Percentiles rank a stretch among this genome's conserved stretches.
phyloP scores from a whole-genome alignment of 1,140 invertebrate species.

The Solenopsis invicta region DNA sequence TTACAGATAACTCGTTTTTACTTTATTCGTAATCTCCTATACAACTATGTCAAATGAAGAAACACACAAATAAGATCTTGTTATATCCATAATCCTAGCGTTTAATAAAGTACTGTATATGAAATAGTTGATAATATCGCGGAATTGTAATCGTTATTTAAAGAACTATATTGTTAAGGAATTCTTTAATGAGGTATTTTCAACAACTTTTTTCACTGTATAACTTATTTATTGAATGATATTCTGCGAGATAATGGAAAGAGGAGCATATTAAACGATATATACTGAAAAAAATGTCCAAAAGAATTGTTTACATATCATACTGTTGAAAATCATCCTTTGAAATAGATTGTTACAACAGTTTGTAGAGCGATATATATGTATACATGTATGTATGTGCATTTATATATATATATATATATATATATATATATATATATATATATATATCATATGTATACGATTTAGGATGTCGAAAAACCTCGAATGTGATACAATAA shows the following conservation, averaged over 20 bases:
- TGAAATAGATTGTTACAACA: slow-evolving; percentile 45
- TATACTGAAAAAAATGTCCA: slow-evolving; percentile 66
- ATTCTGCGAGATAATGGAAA: slow-evolving; percentile 67
- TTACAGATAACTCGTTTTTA: slow-evolving; percentile 71
- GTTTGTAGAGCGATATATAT: slow-evolving; percentile 47
- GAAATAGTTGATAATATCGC: slow-evolving; percentile 73
- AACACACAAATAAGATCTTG: slow-evolving; percentile 55
- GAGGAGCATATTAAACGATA: slow-evolving; percentile 60
- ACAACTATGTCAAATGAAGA: slow-evolving; percentile 69
- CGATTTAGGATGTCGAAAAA: slow-evolving; percentile 65
- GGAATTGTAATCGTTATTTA: slow-evolving; percentile 79
- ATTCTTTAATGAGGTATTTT: slow-evolving; percentile 60
- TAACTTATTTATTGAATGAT: slow-evolving; percentile 73
- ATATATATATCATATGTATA: slow-evolving; percentile 44
- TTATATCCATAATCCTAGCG: slow-evolving; percentile 55
- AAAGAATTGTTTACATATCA: slow-evolving; percentile 55
- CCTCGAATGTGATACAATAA: slow-evolving; percentile 63
- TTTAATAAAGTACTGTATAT: slow-evolving; percentile 73
- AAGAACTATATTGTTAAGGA: slow-evolving; percentile 62
- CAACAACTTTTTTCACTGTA: slow-evolving; percentile 71
- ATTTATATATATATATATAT: slow-evolving; percentile 33
- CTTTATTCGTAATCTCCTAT: slow-evolving; percentile 66
- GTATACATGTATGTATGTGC: no score
- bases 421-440: slow-evolving; percentile 25
- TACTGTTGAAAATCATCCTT: slow-evolving; percentile 34